These are phyloP conservation scores for Phylloscopus collybita DNA, from an alignment of 2,797 vertebrate genomes.

Conservation along the genomic window DNA sequence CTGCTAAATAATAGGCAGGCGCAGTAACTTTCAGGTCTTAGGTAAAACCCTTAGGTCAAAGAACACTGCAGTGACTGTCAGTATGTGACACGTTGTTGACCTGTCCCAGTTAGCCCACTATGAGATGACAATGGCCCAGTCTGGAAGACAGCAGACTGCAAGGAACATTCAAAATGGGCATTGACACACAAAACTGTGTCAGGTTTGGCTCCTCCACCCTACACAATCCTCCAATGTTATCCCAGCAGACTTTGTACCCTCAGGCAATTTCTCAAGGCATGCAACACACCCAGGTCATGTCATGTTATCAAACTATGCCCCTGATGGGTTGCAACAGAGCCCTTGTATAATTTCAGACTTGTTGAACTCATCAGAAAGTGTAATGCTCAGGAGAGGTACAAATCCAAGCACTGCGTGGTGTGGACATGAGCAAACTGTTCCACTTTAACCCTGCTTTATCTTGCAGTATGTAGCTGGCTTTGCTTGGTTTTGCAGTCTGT, in stretches of 20 bases:
- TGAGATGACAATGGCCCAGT: not conserved
- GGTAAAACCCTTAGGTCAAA: not conserved
- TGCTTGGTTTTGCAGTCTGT: not conserved
- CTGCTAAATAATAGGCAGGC: not conserved
- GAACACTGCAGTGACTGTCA: not conserved
- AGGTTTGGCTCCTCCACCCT: not conserved
- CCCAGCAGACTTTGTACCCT: conserved; percentile 1
- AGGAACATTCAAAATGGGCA: not conserved
- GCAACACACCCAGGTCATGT: conserved; percentile 7
- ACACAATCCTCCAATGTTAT: not conserved
- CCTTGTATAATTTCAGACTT: not conserved
- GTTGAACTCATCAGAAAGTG: not conserved
- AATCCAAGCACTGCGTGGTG: not conserved
- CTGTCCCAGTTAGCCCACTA: not conserved
- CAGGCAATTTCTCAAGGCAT: not conserved
- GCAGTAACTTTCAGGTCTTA: not conserved
- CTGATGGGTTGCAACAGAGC: conserved; percentile 3
- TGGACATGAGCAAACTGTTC: not conserved
- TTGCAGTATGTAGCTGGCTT: not conserved
- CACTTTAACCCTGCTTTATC: not conserved
- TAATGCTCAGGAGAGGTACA: not conserved
- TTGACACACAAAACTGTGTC: not conserved
- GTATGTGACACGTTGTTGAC: not conserved
- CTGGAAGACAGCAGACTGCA: not conserved
- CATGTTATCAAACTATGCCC: not conserved